phyloP scores from a whole-genome alignment of 2,797 vertebrate genomes.

The Cichlasoma orientale region DNA sequence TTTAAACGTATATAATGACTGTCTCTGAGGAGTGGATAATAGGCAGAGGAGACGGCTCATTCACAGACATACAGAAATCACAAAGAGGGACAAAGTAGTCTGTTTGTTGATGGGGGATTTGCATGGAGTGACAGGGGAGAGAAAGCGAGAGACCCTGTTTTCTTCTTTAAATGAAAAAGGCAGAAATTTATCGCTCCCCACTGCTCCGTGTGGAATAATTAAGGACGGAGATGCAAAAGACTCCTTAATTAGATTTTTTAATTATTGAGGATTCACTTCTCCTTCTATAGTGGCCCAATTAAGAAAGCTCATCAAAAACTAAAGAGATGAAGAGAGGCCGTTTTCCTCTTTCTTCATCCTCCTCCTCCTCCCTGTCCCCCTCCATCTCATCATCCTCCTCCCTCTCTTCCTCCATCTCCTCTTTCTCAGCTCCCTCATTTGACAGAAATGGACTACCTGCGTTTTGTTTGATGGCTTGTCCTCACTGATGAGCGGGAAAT shows the following conservation, averaged over 20 bases:
- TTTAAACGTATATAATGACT: slow-evolving; percentile 46
- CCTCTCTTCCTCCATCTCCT: slow-evolving; percentile 17
- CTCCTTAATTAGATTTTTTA: slow-evolving; percentile 87
- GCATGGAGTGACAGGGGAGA: slow-evolving; percentile 22
- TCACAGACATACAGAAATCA: slow-evolving; percentile 11
- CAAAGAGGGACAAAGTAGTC: slow-evolving; percentile 31
- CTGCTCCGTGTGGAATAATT: slow-evolving; percentile 80
- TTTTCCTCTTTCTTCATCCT: slow-evolving; percentile 33
- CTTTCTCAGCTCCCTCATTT: slow-evolving; percentile 47
- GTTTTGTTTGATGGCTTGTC: slow-evolving; percentile 67
- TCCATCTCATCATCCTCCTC: slow-evolving; percentile 22
- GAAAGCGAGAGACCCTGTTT: slow-evolving; percentile 50
- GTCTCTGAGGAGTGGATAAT: slow-evolving; percentile 36
- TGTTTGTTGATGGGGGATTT: slow-evolving; percentile 62
- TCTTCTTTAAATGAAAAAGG: slow-evolving; percentile 73
- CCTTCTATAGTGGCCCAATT: slow-evolving; percentile 83
- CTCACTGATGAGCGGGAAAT: slow-evolving; percentile 63
- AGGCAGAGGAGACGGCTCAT: slow-evolving; percentile 10
- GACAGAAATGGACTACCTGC: slow-evolving; percentile 68
- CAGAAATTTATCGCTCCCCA: slow-evolving; percentile 70
- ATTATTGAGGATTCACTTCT: slow-evolving; percentile 85
- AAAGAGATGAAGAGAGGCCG: slow-evolving; percentile 69
- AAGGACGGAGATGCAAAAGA: slow-evolving; percentile 82
- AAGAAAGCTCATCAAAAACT: slow-evolving; percentile 81
- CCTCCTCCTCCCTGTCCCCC: slow-evolving; percentile 14